A percentile compares a stretch with the other conserved stretches of the same genome.
These are phyloP conservation scores for Chironomus tentans DNA, from an alignment of 2,888 invertebrate species.

Conservation along the genomic window DNA sequence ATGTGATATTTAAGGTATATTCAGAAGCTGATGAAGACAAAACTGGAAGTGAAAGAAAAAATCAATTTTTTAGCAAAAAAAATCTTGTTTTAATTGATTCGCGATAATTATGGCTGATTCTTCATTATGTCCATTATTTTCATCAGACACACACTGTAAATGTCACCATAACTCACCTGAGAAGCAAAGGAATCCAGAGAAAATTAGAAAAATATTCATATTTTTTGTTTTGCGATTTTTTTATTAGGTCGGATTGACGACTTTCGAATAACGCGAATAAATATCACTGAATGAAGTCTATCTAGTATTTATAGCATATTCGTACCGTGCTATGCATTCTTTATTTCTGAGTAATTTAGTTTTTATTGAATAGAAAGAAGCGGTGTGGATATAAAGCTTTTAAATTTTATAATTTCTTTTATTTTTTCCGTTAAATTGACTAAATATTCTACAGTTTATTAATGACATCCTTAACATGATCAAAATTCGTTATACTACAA, in stretches of 20 bases:
- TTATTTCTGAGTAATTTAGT: too few relatives aligned
- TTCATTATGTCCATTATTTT: neutral
- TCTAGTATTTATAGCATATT: too few relatives aligned
- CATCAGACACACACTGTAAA: neutral
- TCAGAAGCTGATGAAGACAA: neutral
- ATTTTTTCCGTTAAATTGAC: too few relatives aligned
- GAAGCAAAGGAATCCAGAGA: neutral
- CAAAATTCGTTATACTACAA: too few relatives aligned
- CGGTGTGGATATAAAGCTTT: too few relatives aligned
- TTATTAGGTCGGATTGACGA: neutral
- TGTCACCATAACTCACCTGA: neutral
- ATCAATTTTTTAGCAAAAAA: neutral
- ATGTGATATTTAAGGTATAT: neutral
- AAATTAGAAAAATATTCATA: neutral
- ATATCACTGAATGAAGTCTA: too few relatives aligned
- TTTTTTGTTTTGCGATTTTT: neutral
- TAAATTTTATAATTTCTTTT: too few relatives aligned
- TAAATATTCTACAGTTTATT: too few relatives aligned
- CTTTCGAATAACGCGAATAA: too few relatives aligned
- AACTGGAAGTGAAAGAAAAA: neutral
- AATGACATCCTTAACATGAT: too few relatives aligned
- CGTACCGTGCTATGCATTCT: too few relatives aligned
- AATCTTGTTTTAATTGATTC: neutral
- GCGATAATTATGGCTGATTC: neutral
- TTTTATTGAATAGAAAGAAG: too few relatives aligned